A percentile compares a stretch with the other conserved stretches of the same genome.
Evolutionary conservation across 2,113 vertebrate genomes (phyloP).

Genomic region (Natator depressus): DNA sequence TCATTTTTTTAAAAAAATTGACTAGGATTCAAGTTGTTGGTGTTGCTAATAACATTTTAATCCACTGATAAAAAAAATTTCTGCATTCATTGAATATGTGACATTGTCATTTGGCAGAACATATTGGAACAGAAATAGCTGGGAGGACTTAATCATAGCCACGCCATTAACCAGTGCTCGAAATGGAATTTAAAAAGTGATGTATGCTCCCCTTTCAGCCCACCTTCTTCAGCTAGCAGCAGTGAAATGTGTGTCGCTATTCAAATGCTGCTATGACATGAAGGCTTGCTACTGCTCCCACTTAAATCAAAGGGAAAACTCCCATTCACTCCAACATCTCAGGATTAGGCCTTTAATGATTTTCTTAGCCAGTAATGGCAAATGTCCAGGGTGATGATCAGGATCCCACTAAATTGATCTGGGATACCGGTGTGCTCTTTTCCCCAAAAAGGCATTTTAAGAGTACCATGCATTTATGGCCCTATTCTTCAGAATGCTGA

Average conservation of each 20-base stretch:
- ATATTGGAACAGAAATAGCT: not conserved
- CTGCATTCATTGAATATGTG: not conserved
- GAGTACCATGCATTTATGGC: fast-evolving
- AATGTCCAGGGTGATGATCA: not conserved
- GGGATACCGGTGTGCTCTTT: not conserved
- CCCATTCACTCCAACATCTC: not conserved
- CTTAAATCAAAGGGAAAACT: not conserved
- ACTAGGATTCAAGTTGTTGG: not conserved
- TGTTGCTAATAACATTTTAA: not conserved
- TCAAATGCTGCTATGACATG: not conserved
- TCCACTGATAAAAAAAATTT: not conserved
- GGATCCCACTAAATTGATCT: not conserved
- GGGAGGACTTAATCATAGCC: not conserved
- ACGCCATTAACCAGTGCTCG: not conserved
- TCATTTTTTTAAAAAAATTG: not conserved
- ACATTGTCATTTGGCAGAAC: not conserved
- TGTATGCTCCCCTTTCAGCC: not conserved
- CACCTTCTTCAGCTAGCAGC: not conserved
- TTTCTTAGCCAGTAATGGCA: not conserved
- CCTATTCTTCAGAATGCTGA: not conserved
- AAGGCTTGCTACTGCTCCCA: not conserved
- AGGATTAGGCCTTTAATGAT: not conserved
- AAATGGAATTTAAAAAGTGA: not conserved
- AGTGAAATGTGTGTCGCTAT: not conserved
- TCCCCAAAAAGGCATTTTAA: not conserved